A percentile compares a stretch with the other conserved stretches of the same genome.
Conservation (phyloP, 2,113 vertebrate genomes). For the Grammomys dolichurus region DNA sequence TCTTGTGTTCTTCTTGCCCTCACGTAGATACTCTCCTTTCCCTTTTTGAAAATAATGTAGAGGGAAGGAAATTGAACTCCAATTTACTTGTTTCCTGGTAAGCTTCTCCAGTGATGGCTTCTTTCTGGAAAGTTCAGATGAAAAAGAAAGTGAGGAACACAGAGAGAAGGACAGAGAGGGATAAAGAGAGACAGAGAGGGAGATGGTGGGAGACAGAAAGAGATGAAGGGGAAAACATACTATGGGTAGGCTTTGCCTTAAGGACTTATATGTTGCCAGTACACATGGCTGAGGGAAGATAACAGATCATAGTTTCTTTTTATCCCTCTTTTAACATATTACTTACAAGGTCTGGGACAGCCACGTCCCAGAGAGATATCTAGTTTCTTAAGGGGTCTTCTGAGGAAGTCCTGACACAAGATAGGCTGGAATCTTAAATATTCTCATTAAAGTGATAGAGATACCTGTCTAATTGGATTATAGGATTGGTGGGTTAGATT, state of each 20-base stretch:
- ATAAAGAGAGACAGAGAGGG: background rate
- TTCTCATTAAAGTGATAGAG: background rate
- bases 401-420: background rate
- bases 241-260: constrained; percentile 66
- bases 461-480: background rate
- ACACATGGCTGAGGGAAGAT: constrained; percentile 38
- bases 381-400: background rate
- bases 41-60: constrained; percentile 81
- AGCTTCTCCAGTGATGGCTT: constrained; percentile 83
- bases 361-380: background rate
- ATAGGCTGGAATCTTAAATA: background rate
- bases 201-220: background rate
- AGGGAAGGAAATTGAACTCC: constrained; percentile 79
- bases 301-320: background rate
- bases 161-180: background rate
- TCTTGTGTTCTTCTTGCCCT: constrained; percentile 80
- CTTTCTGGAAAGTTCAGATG: constrained; percentile 73
- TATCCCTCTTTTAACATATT: background rate
- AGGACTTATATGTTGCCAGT: constrained; percentile 57
- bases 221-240: background rate
- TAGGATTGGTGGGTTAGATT: background rate
- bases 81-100: constrained; percentile 83
- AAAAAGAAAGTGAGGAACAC: background rate
- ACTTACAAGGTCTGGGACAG: constrained; percentile 1
- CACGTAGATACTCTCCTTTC: constrained; percentile 80